Evolutionary conservation across 2,797 vertebrate genomes (phyloP).

Genomic region (Threskiornis aethiopicus): DNA sequence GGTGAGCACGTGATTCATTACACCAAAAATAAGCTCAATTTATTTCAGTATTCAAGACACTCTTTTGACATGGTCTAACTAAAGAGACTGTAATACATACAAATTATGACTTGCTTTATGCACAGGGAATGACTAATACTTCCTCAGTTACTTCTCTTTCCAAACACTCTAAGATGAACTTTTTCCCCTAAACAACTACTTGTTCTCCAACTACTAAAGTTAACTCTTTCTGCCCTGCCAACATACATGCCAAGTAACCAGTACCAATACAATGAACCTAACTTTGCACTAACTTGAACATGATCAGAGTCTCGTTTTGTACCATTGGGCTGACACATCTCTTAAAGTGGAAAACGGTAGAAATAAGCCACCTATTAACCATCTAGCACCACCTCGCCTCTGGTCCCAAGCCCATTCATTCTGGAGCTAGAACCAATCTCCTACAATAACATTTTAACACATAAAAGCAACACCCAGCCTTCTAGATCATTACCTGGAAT

Average conservation of each 20-base stretch:
- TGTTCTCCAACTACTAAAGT: background rate
- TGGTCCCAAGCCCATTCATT: background rate
- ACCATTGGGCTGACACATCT: background rate
- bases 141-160: constrained; percentile 22
- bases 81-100: background rate
- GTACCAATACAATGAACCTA: background rate
- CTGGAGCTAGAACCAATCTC: background rate
- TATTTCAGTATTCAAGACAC: background rate
- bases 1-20: rapidly evolving
- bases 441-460: background rate
- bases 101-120: background rate
- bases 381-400: background rate
- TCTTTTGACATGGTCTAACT: background rate
- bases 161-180: background rate
- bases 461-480: background rate
- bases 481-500: rapidly evolving
- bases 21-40: background rate
- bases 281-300: background rate
- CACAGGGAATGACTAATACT: constrained; percentile 7
- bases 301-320: background rate
- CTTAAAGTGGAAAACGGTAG: background rate
- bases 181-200: background rate
- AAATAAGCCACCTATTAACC: background rate
- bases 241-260: background rate
- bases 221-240: background rate